Evolutionary conservation across 2,797 vertebrate genomes (phyloP).

Genomic region (Syngnathus rostellatus): DNA sequence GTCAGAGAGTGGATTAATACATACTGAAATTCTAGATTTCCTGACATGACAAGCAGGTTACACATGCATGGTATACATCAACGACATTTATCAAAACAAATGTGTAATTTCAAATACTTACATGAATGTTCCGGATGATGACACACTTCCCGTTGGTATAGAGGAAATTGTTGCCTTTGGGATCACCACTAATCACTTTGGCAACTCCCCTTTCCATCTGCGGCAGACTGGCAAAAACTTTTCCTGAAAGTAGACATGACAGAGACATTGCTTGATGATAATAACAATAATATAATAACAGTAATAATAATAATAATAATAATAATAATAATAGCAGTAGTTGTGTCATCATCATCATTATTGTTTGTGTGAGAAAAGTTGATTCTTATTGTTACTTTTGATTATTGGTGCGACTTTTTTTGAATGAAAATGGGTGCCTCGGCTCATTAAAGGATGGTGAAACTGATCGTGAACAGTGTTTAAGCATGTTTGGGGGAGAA

Average conservation of each 20-base stretch:
- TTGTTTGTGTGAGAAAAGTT: background rate
- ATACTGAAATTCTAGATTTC: background rate
- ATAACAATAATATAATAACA: too few species aligned
- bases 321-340: too few species aligned
- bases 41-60: background rate
- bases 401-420: background rate
- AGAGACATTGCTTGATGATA: background rate
- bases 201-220: conserved; percentile 90
- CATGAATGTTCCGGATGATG: conserved; percentile 89
- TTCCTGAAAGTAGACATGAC: conserved; percentile 61
- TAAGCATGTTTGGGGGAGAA: background rate
- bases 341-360: too few species aligned
- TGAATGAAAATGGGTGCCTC: background rate
- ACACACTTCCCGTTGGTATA: conserved; percentile 97
- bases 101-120: conserved; percentile 48
- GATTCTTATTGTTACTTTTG: background rate
- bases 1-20: background rate
- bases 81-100: too few species aligned
- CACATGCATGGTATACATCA: background rate
- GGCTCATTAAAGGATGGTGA: background rate
- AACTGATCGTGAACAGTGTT: background rate
- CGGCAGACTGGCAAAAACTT: conserved; percentile 91
- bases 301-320: too few species aligned
- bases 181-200: conserved; percentile 90
- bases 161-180: conserved; percentile 89